These are phyloP conservation scores for Zaprionus capensis DNA, from an alignment of 1,140 invertebrate species.

Conservation along the genomic window DNA sequence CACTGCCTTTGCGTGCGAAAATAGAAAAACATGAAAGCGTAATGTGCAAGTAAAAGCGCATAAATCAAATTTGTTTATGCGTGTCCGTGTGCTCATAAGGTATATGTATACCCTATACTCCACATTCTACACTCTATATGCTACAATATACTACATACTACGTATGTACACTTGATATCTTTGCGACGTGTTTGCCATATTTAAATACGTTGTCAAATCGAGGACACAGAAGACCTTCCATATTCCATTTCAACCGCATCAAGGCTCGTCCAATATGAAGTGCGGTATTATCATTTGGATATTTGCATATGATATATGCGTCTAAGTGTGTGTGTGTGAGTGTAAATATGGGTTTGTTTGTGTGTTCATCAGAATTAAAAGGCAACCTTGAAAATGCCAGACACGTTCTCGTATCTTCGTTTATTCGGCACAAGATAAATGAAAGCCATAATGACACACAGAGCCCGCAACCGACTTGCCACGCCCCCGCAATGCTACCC, in stretches of 20 bases:
- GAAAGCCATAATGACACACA: slow-evolving; percentile 54
- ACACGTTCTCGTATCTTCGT: slow-evolving; percentile 61
- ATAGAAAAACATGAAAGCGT: slow-evolving; percentile 60
- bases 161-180: slow-evolving; percentile 13
- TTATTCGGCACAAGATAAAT: slow-evolving; percentile 49
- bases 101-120: slow-evolving; percentile 4
- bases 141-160: neutral
- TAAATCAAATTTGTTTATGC: slow-evolving; percentile 59
- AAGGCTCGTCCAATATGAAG: slow-evolving; percentile 65
- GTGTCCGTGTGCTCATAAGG: neutral
- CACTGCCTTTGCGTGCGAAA: slow-evolving; percentile 59
- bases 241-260: slow-evolving; percentile 52
- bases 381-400: slow-evolving; percentile 77
- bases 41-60: slow-evolving; percentile 58
- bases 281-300: slow-evolving; percentile 71
- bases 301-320: slow-evolving; percentile 61
- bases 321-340: neutral
- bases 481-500: neutral
- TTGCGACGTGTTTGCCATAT: slow-evolving; percentile 68
- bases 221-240: slow-evolving; percentile 46
- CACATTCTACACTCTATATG: neutral
- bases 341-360: slow-evolving; percentile 7
- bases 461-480: slow-evolving; percentile 8
- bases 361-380: slow-evolving; percentile 61
- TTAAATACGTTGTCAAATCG: slow-evolving; percentile 73